Evolutionary conservation across 2,797 vertebrate genomes (phyloP).

Genomic region (Manis javanica): DNA sequence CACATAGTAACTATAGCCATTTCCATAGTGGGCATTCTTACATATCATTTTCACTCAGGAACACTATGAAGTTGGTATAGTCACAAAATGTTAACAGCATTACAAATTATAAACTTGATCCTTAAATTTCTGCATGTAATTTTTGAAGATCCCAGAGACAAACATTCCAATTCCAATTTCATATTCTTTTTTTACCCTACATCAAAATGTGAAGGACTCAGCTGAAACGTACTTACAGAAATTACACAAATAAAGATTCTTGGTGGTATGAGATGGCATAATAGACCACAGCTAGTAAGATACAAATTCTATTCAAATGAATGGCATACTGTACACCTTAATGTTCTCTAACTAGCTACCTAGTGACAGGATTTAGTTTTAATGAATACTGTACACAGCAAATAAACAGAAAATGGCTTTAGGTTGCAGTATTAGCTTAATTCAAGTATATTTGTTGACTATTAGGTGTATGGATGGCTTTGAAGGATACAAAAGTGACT

Average conservation of each 20-base stretch:
- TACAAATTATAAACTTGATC: not conserved
- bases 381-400: not conserved
- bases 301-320: not conserved
- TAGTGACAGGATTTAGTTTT: not conserved
- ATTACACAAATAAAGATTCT: not conserved
- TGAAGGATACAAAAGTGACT: not conserved
- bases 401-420: not conserved
- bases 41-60: not conserved
- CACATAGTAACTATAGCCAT: not conserved
- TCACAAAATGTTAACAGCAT: not conserved
- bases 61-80: not conserved
- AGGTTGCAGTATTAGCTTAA: conserved; percentile 8
- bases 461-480: not conserved
- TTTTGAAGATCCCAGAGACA: not conserved
- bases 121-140: not conserved
- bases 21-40: not conserved
- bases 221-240: not conserved
- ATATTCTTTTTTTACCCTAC: not conserved
- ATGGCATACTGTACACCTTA: not conserved
- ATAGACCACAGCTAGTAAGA: not conserved
- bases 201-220: not conserved
- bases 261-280: not conserved
- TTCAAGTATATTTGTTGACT: not conserved
- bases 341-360: not conserved
- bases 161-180: not conserved